Conservation (phyloP, 2,797 vertebrate species). For the Bryconaethiops microstoma region DNA sequence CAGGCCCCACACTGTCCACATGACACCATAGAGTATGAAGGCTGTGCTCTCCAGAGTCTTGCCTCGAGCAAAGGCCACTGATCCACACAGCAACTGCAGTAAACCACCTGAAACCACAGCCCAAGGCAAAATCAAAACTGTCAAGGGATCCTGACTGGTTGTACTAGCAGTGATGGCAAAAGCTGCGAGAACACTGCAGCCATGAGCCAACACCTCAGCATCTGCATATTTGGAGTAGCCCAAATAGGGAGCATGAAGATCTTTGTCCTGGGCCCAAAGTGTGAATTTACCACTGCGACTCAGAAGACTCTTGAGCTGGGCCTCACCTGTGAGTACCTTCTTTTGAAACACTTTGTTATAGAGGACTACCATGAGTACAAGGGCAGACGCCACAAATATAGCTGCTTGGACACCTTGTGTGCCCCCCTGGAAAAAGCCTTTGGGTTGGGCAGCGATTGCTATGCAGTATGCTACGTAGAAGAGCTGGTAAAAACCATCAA, state of each 20-base stretch:
- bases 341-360: conserved; percentile 70
- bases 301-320: conserved; percentile 68
- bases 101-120: conserved; percentile 81
- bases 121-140: conserved; percentile 82
- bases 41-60: conserved; percentile 90
- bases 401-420: conserved; percentile 83
- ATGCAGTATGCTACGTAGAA: conserved; percentile 82
- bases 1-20: conserved; percentile 88
- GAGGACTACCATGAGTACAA: conserved; percentile 75
- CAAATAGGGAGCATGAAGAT: conserved; percentile 76
- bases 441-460: conserved; percentile 77
- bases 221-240: conserved; percentile 88
- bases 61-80: conserved; percentile 83
- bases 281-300: conserved; percentile 64
- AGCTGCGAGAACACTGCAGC: conserved; percentile 81
- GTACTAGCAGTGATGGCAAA: conserved; percentile 80
- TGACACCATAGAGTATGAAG: conserved; percentile 83
- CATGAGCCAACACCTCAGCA: conserved; percentile 82
- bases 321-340: conserved; percentile 73
- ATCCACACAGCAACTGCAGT: conserved; percentile 81
- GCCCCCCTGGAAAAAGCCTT: conserved; percentile 79
- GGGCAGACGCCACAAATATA: conserved; percentile 78
- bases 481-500: conserved; percentile 80
- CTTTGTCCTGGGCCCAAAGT: conserved; percentile 75
- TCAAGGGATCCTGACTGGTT: conserved; percentile 66